Conservation (phyloP, 2,113 vertebrate genomes). For the Rostratula benghalensis region DNA sequence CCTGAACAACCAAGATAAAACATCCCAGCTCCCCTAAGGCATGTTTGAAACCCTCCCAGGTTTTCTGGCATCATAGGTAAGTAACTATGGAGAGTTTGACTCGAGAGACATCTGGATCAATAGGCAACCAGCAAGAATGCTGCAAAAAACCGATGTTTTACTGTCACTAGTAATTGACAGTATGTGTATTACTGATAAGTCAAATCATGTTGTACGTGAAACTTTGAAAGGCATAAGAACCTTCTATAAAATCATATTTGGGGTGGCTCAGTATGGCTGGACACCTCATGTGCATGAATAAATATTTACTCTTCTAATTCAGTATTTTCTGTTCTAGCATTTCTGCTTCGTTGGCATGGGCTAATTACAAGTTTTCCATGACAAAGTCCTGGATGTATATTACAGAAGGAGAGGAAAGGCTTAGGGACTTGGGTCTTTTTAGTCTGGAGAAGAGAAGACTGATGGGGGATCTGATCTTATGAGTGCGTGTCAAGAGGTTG, state of each 20-base stretch:
- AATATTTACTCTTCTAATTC: neutral
- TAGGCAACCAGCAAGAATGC: rapidly evolving
- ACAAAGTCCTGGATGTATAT: neutral
- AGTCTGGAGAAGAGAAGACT: no score
- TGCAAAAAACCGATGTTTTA: neutral
- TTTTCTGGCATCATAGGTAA: neutral
- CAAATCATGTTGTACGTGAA: neutral
- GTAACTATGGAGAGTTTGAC: neutral
- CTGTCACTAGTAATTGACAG: neutral
- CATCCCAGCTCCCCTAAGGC: neutral
- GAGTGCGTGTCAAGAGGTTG: no score
- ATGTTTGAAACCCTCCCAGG: neutral
- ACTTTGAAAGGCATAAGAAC: neutral
- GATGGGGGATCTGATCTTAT: no score
- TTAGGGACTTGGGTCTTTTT: no score
- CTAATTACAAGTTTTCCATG: neutral
- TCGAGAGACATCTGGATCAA: neutral
- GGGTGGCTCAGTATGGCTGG: neutral
- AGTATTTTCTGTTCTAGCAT: neutral
- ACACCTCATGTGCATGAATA: neutral
- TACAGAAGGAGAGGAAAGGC: neutral
- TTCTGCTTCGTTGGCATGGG: neutral
- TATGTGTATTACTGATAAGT: neutral
- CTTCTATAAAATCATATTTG: neutral
- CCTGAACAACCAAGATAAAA: neutral